Conservation (phyloP, 2,113 vertebrate genomes). For the Megaceryle maxima region DNA sequence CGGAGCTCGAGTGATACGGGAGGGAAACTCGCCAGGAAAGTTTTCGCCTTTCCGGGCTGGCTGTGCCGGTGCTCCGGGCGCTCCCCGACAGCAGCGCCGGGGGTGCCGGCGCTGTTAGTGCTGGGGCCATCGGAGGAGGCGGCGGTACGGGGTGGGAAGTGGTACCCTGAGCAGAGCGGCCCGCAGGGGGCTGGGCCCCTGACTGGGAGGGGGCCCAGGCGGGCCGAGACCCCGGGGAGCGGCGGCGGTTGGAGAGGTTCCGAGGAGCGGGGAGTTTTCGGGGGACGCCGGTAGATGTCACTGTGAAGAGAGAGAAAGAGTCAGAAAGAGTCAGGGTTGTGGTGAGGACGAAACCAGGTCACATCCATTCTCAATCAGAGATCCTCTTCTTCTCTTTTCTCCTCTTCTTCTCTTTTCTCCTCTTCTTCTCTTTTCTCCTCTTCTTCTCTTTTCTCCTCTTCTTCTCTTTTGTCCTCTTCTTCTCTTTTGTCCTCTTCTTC, state of each 20-base stretch:
- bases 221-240: not conserved
- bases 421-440: rapidly evolving
- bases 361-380: too few relatives aligned
- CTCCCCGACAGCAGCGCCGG: not conserved
- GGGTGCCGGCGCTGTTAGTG: not conserved
- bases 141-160: too few relatives aligned
- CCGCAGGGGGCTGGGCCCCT: too few relatives aligned
- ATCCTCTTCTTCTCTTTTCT: rapidly evolving
- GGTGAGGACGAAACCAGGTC: not conserved
- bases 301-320: constrained; percentile 15
- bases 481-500: rapidly evolving
- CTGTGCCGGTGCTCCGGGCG: not conserved
- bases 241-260: not conserved
- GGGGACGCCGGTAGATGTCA: constrained; percentile 68
- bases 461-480: rapidly evolving
- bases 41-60: not conserved
- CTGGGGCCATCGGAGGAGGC: too few relatives aligned
- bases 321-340: not conserved
- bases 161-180: not conserved
- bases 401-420: too few relatives aligned
- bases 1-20: too few relatives aligned
- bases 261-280: not conserved
- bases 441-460: too few relatives aligned
- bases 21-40: not conserved
- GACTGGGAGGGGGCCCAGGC: not conserved